Evolutionary conservation across 2,888 invertebrate species (phyloP), one percentile per base, ranked within the genome.

Genomic region (Aphodius sticticus): DNA sequence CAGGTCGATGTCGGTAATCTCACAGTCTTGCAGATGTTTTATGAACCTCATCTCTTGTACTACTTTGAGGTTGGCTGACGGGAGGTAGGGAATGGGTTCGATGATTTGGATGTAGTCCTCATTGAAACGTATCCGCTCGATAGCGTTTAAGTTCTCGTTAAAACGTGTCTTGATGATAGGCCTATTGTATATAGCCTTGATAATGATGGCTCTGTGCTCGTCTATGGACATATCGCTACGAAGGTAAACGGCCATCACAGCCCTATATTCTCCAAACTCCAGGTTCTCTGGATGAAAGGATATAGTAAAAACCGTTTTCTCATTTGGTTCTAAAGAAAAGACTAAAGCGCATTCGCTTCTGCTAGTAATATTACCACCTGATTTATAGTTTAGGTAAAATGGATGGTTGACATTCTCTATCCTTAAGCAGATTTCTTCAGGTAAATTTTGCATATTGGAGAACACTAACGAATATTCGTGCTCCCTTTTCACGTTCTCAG

Each of bases 251-350:
- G 36, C 35, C 35, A 74, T 9, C 35, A 35, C 6, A 2, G 14
- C n/a, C 2, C 2, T 7, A 35, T 26, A 9, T 36, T 35, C 26
- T 12, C 74, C 74, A 74, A 36, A 74, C 35, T 74, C 35, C 5
- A 6, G n/a, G 6, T 16, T 6, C 6, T 35, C 35, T 0, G 74
- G 74, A 26, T 35, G 35, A 74, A 74, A 74, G 6, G 35, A 35
- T 74, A 35, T 74, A 12, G 12, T 36, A 9, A 74, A 35, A 12
- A 35, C 9, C 6, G 37, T 7, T 9, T 36, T 74, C 35, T 74
- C 74, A 35, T 7, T 36, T 35, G 74, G 74, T 35, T 26, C n/a
- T 74, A 74, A 74, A 74, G 26, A 36, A 35, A 74, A 26, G n/a
- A 74, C 6, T 7, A 74, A 3, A 53, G 9, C 53, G 12, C 53